These are phyloP conservation scores for Venturia canescens DNA, from an alignment of 1,140 invertebrate species.

Conservation along the genomic window DNA sequence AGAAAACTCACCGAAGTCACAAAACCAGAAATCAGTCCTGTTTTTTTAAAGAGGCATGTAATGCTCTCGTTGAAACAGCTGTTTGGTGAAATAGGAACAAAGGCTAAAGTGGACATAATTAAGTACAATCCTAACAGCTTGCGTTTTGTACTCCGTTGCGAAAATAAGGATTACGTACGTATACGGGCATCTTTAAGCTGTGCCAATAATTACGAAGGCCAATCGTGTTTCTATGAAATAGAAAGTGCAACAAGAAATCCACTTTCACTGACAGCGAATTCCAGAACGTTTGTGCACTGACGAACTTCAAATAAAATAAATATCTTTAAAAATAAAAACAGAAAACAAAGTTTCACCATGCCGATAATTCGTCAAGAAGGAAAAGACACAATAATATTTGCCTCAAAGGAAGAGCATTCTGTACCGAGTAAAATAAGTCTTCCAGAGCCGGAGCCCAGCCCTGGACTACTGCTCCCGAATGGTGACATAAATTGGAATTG, in stretches of 20 bases:
- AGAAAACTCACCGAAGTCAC: slow-evolving; percentile 76
- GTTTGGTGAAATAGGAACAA: slow-evolving; percentile 80
- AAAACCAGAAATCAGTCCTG: slow-evolving; percentile 70
- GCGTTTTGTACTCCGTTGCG: slow-evolving; percentile 79
- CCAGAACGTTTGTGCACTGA: slow-evolving; percentile 68
- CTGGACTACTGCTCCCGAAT: slow-evolving; percentile 89
- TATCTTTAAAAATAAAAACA: slow-evolving; percentile 56
- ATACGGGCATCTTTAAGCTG: slow-evolving; percentile 79
- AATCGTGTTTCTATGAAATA: slow-evolving; percentile 78
- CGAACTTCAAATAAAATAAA: slow-evolving; percentile 2
- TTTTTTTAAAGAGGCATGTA: slow-evolving; percentile 79
- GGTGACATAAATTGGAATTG: slow-evolving; percentile 98
- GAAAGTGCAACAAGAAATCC: slow-evolving; percentile 77
- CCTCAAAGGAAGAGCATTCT: slow-evolving; percentile 87
- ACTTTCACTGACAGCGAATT: slow-evolving; percentile 67
- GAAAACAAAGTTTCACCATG: slow-evolving; percentile 65
- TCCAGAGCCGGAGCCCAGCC: slow-evolving; percentile 84
- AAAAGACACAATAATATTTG: slow-evolving; percentile 92
- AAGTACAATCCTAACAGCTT: slow-evolving; percentile 76
- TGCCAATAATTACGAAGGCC: slow-evolving; percentile 76
- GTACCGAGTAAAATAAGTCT: slow-evolving; percentile 84
- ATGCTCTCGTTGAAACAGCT: slow-evolving; percentile 76
- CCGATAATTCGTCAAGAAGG: slow-evolving; percentile 77
- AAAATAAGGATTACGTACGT: slow-evolving; percentile 77
- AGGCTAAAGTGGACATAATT: slow-evolving; percentile 78